Evolutionary conservation across 2,113 vertebrate species (phyloP), one percentile per base, ranked within the genome.

Genomic region (Paralichthys olivaceus): DNA sequence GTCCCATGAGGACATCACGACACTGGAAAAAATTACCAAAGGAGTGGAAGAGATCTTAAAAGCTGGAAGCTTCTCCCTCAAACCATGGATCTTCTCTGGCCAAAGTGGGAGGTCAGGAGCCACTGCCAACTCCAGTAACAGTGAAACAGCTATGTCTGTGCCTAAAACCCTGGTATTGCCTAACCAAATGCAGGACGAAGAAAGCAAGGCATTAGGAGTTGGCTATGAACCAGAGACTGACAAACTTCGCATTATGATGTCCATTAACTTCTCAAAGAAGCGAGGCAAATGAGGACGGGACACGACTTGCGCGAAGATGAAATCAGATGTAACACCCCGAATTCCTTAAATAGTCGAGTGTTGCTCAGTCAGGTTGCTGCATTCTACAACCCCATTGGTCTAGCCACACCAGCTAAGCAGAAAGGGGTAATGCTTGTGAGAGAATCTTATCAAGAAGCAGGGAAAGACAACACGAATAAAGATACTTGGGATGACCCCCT

Each of bases 351-450:
- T 0, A 13, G 40, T 25, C 15, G 61, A 17, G 14, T 63, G 61
- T 8, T 63, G 29, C 14, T 76, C 43, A 68, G 75, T 54, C 64
- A 78, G 20, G 53, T 83, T 20, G 58, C 34, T 1, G 72, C 59
- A 15, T n/a, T 72, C n/a, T 81, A 59, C 0, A 45, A 81, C 56
- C 79, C 68, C 23, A 22, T 67, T 29, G 59, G 72, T 3, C 32
- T 67, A 8, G 67, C 56, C 2, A 65, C 60, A 29, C 64, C 53
- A 4, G 17, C 34, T 1, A 85, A 82, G 20, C 74, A 75, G 20
- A 78, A 67, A 28, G 79, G 79, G 13, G 70, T 66, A 2, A 82
- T 85, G n/a, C 60, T 85, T 17, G 75, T 85, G 3, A 77, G 75
- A 25, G 69, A 47, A 13, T 25, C 62, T 5, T 49, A 20, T 17